Evolutionary conservation across 2,888 invertebrate species (phyloP).

Genomic region (Allolobophora icterica): DNA sequence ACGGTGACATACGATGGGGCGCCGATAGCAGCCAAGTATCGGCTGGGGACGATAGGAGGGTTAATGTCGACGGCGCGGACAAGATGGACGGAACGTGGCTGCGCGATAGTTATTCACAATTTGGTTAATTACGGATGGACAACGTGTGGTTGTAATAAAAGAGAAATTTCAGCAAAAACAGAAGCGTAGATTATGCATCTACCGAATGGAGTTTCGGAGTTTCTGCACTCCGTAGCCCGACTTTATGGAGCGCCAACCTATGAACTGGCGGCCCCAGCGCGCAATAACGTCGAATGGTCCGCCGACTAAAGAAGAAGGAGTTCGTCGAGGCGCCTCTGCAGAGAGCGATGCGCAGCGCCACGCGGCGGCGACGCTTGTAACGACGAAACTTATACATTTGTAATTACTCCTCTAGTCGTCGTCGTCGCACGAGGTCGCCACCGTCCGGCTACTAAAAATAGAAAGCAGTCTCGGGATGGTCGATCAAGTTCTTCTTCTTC

Average conservation of each 20-base stretch:
- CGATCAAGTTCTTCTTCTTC: too few relatives aligned
- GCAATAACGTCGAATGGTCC: not conserved
- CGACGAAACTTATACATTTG: not conserved
- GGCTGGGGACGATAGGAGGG: not conserved
- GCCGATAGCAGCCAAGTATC: not conserved
- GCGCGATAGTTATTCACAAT: not conserved
- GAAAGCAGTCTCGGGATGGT: too few relatives aligned
- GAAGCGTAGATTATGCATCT: not conserved
- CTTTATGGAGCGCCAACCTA: not conserved
- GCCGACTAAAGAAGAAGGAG: not conserved
- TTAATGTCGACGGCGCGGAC: not conserved
- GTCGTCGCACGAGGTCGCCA: not conserved
- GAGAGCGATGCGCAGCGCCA: not conserved
- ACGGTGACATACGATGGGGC: slow-evolving; percentile 14
- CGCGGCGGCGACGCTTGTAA: not conserved
- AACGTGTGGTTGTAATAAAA: not conserved
- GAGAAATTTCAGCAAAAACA: not conserved
- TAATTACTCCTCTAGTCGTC: not conserved
- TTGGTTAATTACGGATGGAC: not conserved
- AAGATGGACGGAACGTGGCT: not conserved
- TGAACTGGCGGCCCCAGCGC: not conserved
- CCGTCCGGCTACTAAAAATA: not conserved
- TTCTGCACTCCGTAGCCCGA: slow-evolving; percentile 11
- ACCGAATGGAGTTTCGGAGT: not conserved
- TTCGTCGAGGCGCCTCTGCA: not conserved